Percentiles rank a stretch among this genome's conserved stretches.
These are phyloP conservation scores for Ficedula albicollis DNA, from an alignment of 2,797 vertebrate genomes.

Conservation along the genomic window DNA sequence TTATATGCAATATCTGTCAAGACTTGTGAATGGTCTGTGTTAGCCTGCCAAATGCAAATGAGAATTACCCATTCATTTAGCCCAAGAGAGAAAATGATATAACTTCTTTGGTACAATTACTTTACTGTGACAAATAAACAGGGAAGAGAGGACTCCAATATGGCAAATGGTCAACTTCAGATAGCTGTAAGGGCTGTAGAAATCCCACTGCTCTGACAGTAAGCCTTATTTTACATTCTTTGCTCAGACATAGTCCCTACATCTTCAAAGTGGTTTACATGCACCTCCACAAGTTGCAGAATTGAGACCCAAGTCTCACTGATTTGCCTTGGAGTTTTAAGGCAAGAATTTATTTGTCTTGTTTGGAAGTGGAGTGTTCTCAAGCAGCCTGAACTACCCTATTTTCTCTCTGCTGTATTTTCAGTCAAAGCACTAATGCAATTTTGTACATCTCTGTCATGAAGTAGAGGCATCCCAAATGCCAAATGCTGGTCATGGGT, in stretches of 20 bases:
- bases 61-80: neutral
- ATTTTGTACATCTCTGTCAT: neutral
- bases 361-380: neutral
- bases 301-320: neutral
- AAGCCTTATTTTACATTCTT: neutral
- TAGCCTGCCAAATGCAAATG: constrained; percentile 41
- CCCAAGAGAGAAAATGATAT: constrained; percentile 8
- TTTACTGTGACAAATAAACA: constrained; percentile 11
- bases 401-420: neutral
- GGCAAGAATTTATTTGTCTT: neutral
- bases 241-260: neutral
- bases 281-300: neutral
- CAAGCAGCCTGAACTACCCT: neutral
- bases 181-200: neutral
- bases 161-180: neutral
- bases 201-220: neutral
- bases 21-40: neutral
- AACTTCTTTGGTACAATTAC: neutral
- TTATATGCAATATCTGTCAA: constrained; percentile 33
- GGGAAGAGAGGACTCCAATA: neutral
- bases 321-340: neutral
- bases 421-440: neutral
- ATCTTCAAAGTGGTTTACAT: neutral
- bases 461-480: neutral
- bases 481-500: neutral